phyloP scores from a whole-genome alignment of 2,797 vertebrate genomes.

The Peromyscus eremicus region DNA sequence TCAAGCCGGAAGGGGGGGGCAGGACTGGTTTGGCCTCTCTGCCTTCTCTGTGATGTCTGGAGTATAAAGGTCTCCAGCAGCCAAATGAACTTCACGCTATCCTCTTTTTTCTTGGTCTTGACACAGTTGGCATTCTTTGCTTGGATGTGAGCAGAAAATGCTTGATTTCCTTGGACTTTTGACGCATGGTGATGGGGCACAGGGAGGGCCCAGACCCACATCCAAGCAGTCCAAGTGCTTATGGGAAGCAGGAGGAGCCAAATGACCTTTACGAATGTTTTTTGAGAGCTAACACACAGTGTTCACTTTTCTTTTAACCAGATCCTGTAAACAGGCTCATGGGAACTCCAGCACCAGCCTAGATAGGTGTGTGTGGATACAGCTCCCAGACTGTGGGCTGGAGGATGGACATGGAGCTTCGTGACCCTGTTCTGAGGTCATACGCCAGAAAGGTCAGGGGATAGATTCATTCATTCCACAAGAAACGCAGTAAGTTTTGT shows the following conservation, averaged over 20 bases:
- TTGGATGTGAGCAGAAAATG: too few relatives aligned
- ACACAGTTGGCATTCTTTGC: neutral
- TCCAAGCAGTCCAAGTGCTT: neutral
- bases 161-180: neutral
- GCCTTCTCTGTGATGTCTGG: too few relatives aligned
- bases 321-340: neutral
- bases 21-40: neutral
- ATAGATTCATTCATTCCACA: neutral
- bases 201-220: neutral
- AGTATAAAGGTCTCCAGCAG: neutral
- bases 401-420: neutral
- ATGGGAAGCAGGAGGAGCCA: neutral
- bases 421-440: constrained; percentile 45
- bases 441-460: neutral
- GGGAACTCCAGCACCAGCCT: neutral
- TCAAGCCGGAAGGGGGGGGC: too few relatives aligned
- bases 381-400: neutral
- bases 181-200: too few relatives aligned
- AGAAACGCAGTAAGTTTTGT: constrained; percentile 30
- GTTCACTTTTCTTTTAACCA: constrained; percentile 37
- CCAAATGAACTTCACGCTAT: too few relatives aligned
- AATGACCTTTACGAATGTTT: neutral
- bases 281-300: neutral
- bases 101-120: too few relatives aligned
- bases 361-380: neutral